phyloP scores from a whole-genome alignment of 1,140 invertebrate species.

The Adelges cooleyi region DNA sequence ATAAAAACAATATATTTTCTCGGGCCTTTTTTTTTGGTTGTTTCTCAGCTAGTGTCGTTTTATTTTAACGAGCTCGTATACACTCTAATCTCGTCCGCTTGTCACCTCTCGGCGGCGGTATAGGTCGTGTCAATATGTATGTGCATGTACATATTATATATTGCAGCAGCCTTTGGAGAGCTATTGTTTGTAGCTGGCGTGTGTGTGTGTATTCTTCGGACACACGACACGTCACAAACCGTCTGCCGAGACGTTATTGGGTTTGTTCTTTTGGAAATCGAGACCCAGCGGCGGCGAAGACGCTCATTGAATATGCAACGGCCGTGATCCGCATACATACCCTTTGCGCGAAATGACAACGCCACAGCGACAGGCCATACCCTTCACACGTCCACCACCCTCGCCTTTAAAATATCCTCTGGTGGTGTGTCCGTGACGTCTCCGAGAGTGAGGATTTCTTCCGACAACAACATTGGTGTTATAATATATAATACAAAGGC shows the following conservation, averaged over 20 bases:
- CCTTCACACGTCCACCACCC: not conserved
- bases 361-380: not conserved
- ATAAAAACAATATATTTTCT: not conserved
- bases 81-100: conserved; percentile 8
- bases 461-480: too few species aligned
- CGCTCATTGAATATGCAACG: conserved; percentile 27
- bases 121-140: too few species aligned
- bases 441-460: too few species aligned
- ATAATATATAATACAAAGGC: not conserved
- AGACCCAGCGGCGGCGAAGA: not conserved
- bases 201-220: too few species aligned
- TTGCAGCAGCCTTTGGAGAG: too few species aligned
- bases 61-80: conserved; percentile 22
- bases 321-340: not conserved
- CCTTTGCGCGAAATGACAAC: conserved; percentile 15
- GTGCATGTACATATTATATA: too few species aligned
- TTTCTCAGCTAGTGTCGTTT: conserved; percentile 14
- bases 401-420: not conserved
- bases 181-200: too few species aligned
- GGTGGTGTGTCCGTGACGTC: conserved; percentile 22
- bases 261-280: conserved; percentile 16
- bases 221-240: not conserved
- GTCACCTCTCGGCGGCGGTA: conserved; percentile 19
- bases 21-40: not conserved
- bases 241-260: not conserved